phyloP scores from a whole-genome alignment of 2,888 invertebrate genomes.

The Morinoia aosen region DNA sequence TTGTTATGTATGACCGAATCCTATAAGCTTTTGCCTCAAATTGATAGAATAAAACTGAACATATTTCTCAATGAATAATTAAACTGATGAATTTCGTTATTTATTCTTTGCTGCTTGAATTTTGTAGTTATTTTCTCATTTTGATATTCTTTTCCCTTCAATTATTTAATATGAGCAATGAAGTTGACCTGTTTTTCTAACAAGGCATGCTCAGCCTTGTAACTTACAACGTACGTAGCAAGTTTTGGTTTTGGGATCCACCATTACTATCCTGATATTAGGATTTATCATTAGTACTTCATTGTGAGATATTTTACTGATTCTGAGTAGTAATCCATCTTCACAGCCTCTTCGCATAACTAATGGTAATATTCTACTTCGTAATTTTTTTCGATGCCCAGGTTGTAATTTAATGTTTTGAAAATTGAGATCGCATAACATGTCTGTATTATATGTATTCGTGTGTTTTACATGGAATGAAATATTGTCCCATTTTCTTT shows the following conservation, averaged over 20 bases:
- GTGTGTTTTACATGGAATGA: no score
- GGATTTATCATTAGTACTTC: background rate
- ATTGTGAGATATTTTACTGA: background rate
- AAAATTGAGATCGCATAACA: background rate
- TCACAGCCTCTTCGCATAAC: background rate
- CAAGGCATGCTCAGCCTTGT: background rate
- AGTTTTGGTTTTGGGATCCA: no score
- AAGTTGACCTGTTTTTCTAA: background rate
- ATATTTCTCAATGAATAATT: background rate
- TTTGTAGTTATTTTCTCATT: background rate
- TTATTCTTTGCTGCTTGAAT: background rate
- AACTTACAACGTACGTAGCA: background rate
- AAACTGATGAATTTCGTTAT: background rate
- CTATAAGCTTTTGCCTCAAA: no score
- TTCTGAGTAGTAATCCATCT: background rate
- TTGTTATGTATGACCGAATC: no score
- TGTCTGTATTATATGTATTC: no score
- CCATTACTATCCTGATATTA: background rate
- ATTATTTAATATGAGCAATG: background rate
- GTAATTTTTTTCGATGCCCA: background rate
- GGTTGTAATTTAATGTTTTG: background rate
- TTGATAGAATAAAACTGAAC: background rate
- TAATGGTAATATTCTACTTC: background rate
- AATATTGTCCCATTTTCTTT: no score
- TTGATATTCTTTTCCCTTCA: background rate